Base-by-base conservation (phyloP, 2,888 invertebrate genomes). In the Eupithecia dodoneata region DNA sequence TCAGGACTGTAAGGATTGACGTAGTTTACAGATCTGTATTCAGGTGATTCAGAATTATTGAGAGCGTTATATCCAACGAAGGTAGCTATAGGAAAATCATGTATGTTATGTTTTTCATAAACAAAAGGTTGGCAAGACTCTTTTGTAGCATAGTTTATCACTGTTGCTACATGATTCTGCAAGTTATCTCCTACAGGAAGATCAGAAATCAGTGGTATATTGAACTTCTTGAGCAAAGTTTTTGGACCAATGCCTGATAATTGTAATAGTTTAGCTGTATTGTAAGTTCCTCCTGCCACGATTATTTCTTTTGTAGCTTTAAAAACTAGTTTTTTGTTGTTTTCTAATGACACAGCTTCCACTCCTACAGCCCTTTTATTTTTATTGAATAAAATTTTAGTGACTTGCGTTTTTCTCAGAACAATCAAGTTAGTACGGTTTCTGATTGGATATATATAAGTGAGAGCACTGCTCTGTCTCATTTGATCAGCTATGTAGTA, bases 401-500 rank as follows among this genome's bases (percentile, higher is more conserved):
- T 55, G 4, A 55, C 55, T 2, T n/a, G 55, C 7, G n/a, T 55
- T 55, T 55, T 55, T n/a, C 7, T 55, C 0, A 55, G 15, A 15
- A 55, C n/a, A n/a, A 55, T n/a, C n/a, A 55, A 7, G 55, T 55
- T 55, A n/a, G 55, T 15, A 55, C 55, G 55, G 55, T 55, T n/a
- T n/a, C n/a, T 55, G 55, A n/a, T n/a, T n/a, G 55, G n/a, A 55
- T n/a, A 5, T n/a, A 55, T 55, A n/a, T 55, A 55, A 55, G 55
- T n/a, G 55, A n/a, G n/a, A n/a, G 55, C 55, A n/a, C 55, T 55
- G 55, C n/a, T 55, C n/a, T 55, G 55, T 55, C n/a, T 55, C 55
- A 55, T 15, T 55, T 55, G 4, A 55, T 15, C n/a, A 55, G n/a
- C 55, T 15, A 55, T 55, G 55, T 55, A n/a, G n/a, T n/a, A n/a